These are phyloP conservation scores for Oppia nitens DNA, from an alignment of 1,140 invertebrate species.

Conservation along the genomic window DNA sequence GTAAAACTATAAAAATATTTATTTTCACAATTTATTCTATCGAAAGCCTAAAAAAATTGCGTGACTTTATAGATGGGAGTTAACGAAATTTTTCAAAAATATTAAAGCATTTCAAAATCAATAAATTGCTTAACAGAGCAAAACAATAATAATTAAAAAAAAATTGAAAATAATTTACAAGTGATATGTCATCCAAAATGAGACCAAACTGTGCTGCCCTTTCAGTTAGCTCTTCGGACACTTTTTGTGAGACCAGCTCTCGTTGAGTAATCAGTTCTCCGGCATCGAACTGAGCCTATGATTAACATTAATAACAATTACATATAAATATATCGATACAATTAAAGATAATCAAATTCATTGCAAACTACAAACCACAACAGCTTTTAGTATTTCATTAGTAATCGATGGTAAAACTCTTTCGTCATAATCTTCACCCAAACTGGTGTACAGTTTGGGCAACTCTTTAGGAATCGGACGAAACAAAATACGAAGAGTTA, in stretches of 20 bases:
- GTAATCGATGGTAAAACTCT: constrained; percentile 96
- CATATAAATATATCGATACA: background rate
- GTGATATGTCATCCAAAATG: constrained; percentile 95
- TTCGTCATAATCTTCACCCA: constrained; percentile 96
- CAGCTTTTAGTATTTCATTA: constrained; percentile 95
- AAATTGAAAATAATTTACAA: constrained; percentile 41
- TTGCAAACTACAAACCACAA: constrained; percentile 46
- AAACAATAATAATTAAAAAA: constrained; percentile 9
- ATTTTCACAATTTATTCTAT: no score
- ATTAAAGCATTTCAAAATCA: no score
- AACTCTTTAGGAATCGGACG: constrained; percentile 73
- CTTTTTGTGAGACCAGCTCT: constrained; percentile 87
- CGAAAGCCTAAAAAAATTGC: no score
- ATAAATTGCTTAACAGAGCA: no score
- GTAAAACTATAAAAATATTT: no score
- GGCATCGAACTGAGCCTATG: constrained; percentile 88
- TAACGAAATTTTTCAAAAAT: no score
- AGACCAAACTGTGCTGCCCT: constrained; percentile 88
- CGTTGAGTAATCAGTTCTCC: constrained; percentile 97
- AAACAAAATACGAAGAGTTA: constrained; percentile 93
- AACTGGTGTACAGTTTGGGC: constrained; percentile 79
- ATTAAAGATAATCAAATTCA: background rate
- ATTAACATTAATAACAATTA: background rate
- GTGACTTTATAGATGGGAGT: no score
- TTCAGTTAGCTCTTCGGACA: constrained; percentile 80